Percentiles rank a stretch among this genome's conserved stretches.
Conservation (phyloP, 2,888 invertebrate species). For the Papilio elwesi region DNA sequence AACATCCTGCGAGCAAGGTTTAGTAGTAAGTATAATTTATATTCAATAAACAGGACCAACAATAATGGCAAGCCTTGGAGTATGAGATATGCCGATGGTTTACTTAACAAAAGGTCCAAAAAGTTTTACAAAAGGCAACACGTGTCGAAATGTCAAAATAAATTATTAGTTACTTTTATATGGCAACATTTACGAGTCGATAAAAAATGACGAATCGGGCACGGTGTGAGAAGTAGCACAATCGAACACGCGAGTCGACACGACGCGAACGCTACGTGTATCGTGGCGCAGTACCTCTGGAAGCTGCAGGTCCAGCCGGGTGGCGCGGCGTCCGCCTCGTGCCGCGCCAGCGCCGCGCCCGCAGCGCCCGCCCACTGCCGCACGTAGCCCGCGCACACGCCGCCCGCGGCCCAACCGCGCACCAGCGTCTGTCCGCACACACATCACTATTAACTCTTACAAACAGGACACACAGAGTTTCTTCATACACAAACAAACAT, state of each 20-base stretch:
- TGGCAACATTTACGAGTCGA: not conserved
- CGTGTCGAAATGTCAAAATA: too few species aligned
- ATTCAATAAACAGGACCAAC: too few species aligned
- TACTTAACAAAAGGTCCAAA: too few species aligned
- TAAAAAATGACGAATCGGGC: too few species aligned
- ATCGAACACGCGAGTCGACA: slow-evolving; percentile 17
- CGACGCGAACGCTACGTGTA: slow-evolving; percentile 29
- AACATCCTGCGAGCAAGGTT: too few species aligned
- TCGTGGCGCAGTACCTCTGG: slow-evolving; percentile 83
- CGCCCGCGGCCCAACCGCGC: slow-evolving; percentile 81
- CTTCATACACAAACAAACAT: too few species aligned
- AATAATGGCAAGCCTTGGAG: too few species aligned
- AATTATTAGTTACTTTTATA: not conserved
- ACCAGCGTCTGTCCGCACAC: slow-evolving; percentile 78
- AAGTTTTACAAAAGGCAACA: too few species aligned
- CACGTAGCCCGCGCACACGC: slow-evolving; percentile 56
- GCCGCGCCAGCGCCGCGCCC: slow-evolving; percentile 73
- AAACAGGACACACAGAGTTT: too few species aligned
- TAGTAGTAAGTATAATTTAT: too few species aligned
- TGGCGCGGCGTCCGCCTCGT: slow-evolving; percentile 85
- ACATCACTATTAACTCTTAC: not conserved
- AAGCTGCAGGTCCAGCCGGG: slow-evolving; percentile 86
- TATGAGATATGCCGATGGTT: too few species aligned
- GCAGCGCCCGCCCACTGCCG: slow-evolving; percentile 81
- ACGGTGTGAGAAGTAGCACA: not conserved